Evolutionary conservation across 2,888 invertebrate genomes (phyloP).

Genomic region (Diadromus collaris): DNA sequence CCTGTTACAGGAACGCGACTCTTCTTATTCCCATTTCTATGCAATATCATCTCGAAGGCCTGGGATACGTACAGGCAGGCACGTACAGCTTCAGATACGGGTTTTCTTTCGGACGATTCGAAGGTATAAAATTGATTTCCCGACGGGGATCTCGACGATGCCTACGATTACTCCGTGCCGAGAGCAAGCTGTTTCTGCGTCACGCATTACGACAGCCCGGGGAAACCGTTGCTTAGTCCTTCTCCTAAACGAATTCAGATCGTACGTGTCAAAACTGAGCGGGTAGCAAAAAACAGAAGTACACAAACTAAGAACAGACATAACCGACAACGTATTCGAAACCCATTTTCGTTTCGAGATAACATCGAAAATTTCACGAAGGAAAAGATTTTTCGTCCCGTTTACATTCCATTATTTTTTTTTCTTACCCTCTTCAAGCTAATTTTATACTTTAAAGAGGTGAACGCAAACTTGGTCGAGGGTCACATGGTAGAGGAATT

Average conservation of each 20-base stretch:
- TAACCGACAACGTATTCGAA: not conserved
- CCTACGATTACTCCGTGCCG: conserved; percentile 36
- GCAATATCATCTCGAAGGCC: not conserved
- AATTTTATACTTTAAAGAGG: not conserved
- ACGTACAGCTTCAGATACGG: conserved; percentile 3
- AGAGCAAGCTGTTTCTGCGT: conserved; percentile 12
- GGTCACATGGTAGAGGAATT: conserved; percentile 21
- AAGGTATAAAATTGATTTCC: conserved; percentile 62
- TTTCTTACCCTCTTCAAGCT: not conserved
- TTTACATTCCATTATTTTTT: not conserved
- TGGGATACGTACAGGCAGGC: not conserved
- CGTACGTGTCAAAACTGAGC: not conserved
- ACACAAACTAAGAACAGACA: not conserved
- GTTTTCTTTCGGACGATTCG: conserved; percentile 36
- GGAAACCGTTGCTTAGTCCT: conserved; percentile 30
- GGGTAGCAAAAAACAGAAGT: not conserved
- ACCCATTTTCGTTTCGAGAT: not conserved
- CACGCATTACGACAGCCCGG: conserved; percentile 22
- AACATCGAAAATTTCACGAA: not conserved
- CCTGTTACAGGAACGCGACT: not conserved
- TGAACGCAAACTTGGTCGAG: conserved; percentile 4
- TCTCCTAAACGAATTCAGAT: conserved; percentile 34
- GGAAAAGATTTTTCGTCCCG: too few species aligned
- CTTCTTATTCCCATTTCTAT: conserved; percentile 20
- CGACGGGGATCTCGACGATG: conserved; percentile 47